Percentiles rank a stretch among this genome's conserved stretches.
phyloP scores from a whole-genome alignment of 2,888 invertebrate genomes.

The Andrena fulva region DNA sequence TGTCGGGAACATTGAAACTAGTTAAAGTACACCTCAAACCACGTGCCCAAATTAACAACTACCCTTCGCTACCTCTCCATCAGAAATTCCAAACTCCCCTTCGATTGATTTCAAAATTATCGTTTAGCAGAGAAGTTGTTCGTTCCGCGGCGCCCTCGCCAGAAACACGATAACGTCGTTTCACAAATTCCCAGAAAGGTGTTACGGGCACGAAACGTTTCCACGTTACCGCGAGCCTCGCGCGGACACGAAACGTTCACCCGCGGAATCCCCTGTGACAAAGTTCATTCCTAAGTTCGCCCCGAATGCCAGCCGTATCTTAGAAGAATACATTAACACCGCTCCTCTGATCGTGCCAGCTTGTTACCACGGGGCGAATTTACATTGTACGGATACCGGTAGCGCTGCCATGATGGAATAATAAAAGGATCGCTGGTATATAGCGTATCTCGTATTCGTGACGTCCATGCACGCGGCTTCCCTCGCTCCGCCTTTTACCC shows the following conservation, averaged over 20 bases:
- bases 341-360: constrained; percentile 23
- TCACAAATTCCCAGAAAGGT: not conserved
- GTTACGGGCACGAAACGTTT: not conserved
- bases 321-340: constrained; percentile 49
- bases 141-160: not conserved
- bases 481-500: constrained; percentile 6
- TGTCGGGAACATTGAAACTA: not conserved
- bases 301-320: constrained; percentile 11
- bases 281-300: constrained; percentile 12
- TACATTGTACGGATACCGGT: constrained; percentile 55
- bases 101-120: not conserved
- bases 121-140: not conserved
- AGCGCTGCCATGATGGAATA: constrained; percentile 61
- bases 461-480: constrained; percentile 35
- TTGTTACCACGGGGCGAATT: constrained; percentile 60
- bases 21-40: not conserved
- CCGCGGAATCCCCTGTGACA: not conserved
- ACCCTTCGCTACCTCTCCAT: not conserved
- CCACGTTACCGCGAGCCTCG: not conserved
- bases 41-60: not conserved
- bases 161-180: not conserved
- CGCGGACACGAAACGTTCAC: constrained; percentile 12
- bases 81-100: not conserved
- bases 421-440: constrained; percentile 57
- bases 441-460: constrained; percentile 61